Evolutionary conservation across 2,888 invertebrate species (phyloP), one percentile per base, ranked within the genome.

Genomic region (Cantharis lateralis): DNA sequence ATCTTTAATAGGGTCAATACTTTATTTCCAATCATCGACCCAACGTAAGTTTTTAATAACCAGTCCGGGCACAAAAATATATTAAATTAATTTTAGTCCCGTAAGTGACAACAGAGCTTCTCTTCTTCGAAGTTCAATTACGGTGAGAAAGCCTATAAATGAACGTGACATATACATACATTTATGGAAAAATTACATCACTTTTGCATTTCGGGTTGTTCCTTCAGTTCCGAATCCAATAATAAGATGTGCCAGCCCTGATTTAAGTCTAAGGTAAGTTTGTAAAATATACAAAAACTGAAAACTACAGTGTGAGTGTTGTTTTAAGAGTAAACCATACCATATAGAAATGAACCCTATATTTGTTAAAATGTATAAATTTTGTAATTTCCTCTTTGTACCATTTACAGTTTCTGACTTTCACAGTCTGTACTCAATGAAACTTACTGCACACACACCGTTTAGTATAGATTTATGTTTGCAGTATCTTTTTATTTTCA

Each of bases 151-250:
- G 86, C 95, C 96, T 10, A 94, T 97, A 73, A 96, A 96, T 82
- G 98, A 98, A 89, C 91, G 97, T 82, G 98, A 98, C 87, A 93
- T 96, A 32, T 98, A 98, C 88, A 93, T 99, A 91, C 96, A 96
- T 88, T 92, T 99, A 20, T 99, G 99, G 98, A 95, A 97, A 86
- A 98, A 98, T 90, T 98, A 99, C 89, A 93, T 98, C 83, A 96
- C 97, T 15, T 95, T 98, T 90, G 98, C 98, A 9, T 99, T 98
- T 90, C 93, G 98, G 72, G 95, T 99, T 68, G 98, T 98, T 5
- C 99, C 98, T 11, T 95, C 97, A 20, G 94, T 95, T 78, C 95
- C 96, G 0, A 95, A 94, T 85, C 95, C 96, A 0, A 92, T 96
- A 32, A 92, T 96, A 70, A 92, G 98, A 72, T 98, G 97, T 88